Evolutionary conservation across 2,888 invertebrate genomes (phyloP), one percentile per base, ranked within the genome.

Genomic region (Polyommatus icarus): DNA sequence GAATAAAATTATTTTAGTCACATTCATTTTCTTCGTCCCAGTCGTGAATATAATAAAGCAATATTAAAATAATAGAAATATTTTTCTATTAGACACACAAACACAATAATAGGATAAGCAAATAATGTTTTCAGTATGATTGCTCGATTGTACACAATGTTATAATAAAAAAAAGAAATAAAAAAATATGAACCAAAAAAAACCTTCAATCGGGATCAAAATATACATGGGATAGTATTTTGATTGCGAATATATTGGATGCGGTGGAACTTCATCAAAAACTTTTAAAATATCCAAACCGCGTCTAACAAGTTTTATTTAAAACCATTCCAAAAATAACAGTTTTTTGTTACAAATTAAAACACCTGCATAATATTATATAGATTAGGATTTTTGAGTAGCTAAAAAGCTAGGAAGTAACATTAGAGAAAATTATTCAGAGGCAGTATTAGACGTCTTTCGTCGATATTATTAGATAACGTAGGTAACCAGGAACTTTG

Each of bases 211-310:
- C 29, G 1, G 5, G 67, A 6, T 67, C 29, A 67, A 29, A 46
- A 46, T 10, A 67, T 61, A 61, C 18, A 29, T 12, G 24, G 67
- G 29, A 29, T 67, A 15, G 29, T 67, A 67, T 67, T 67, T 67
- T 32, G 67, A 67, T 67, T 67, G 67, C 67, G 29, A 67, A 32
- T 67, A 67, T 67, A 67, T 67, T 29, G 67, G 67, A 67, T 67
- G 29, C 29, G 67, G 67, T 29, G 29, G 29, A 61, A 67, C 67
- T 29, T 32, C 67, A 67, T 67, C 29, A 67, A 32, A 61, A 61
- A 61, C 61, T 61, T 61, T 24, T 61, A 3, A 18, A 32, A 67
- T 67, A 67, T 67, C 67, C 29, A 29, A 32, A 67, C 67, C 29
- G 18, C 67, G 15, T 67, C 67, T 67, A 15, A 32, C 18, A 15